Conservation (phyloP, 2,113 vertebrate genomes). For the Leuciscus idus region DNA sequence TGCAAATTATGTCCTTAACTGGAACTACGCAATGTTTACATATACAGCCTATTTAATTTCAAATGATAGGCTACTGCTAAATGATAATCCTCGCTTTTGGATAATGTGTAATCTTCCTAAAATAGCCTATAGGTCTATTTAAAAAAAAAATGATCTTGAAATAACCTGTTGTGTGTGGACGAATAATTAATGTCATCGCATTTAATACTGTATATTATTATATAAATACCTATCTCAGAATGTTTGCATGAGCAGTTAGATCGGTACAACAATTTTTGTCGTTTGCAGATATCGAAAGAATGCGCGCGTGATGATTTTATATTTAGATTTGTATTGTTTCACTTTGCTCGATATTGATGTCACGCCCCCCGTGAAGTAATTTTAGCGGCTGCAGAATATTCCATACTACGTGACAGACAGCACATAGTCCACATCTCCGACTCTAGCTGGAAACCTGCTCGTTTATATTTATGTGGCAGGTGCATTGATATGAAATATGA, state of each 20-base stretch:
- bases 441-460: background rate
- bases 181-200: background rate
- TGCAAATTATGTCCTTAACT: background rate
- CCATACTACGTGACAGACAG: slow-evolving; percentile 44
- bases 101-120: background rate
- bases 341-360: background rate
- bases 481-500: background rate
- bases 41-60: too few species aligned
- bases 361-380: slow-evolving; percentile 20
- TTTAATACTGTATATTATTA: background rate
- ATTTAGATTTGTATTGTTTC: slow-evolving; percentile 26
- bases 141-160: background rate
- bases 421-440: background rate
- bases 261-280: background rate
- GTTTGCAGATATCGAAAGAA: background rate
- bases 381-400: slow-evolving; percentile 36
- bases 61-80: background rate
- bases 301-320: background rate
- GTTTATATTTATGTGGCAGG: background rate
- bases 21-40: background rate
- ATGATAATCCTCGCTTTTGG: background rate
- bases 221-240: background rate
- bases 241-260: background rate
- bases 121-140: background rate
- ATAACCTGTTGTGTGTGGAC: background rate